These are phyloP conservation scores for Tenrec ecaudatus DNA, from an alignment of 2,113 vertebrate species.

Conservation along the genomic window DNA sequence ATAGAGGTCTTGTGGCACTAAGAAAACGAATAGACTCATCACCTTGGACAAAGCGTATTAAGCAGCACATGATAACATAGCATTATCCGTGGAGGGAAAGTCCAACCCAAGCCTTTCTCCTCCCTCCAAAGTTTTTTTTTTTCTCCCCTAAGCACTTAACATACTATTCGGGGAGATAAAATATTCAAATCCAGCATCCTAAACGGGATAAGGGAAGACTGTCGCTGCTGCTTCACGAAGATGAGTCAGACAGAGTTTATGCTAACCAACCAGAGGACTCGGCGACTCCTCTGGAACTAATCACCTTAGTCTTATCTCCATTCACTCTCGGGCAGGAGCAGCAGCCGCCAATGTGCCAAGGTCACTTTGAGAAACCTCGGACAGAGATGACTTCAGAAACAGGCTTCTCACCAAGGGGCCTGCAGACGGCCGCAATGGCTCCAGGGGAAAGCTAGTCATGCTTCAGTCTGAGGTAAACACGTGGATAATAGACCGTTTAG, in stretches of 20 bases:
- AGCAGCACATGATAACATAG: background rate
- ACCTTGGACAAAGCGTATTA: background rate
- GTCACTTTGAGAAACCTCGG: background rate
- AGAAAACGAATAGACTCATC: conserved; percentile 10
- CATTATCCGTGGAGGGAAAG: background rate
- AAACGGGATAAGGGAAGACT: conserved; percentile 39
- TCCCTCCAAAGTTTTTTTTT: background rate
- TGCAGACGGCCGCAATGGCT: background rate
- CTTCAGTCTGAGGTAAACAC: background rate
- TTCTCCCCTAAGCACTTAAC: background rate
- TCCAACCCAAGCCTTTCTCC: background rate
- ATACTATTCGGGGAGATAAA: conserved; percentile 56
- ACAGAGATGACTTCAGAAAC: background rate
- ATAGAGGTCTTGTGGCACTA: background rate
- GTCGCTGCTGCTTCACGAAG: conserved; percentile 60
- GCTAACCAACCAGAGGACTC: background rate
- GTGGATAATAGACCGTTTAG: background rate
- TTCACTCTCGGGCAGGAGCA: background rate
- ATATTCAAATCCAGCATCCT: conserved; percentile 39
- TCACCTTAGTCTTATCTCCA: conserved; percentile 61
- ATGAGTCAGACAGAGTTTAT: conserved; percentile 1
- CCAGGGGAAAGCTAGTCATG: background rate
- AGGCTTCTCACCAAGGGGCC: background rate
- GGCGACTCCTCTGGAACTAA: conserved; percentile 39
- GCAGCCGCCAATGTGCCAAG: background rate